Evolutionary conservation across 1,140 invertebrate genomes (phyloP), one percentile per base, ranked within the genome.

Genomic region (Drosophila willistoni): DNA sequence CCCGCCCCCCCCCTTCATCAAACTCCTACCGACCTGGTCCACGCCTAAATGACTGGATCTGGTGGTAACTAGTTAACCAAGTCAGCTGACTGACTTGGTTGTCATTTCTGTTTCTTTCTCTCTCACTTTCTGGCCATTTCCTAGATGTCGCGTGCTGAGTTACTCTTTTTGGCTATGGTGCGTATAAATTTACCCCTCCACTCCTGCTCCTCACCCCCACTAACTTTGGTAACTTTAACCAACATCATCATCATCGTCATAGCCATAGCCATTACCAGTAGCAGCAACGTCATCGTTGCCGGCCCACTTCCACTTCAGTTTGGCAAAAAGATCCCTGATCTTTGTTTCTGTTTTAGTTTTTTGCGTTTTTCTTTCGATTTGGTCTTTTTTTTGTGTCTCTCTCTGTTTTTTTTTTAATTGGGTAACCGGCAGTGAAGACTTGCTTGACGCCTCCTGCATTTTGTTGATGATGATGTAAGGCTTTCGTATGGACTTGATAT

Each of bases 101-200:
- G 14, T 12, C 33, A 13, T 77, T 77, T 76, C 60, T 64, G 41
- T 64, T 70, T 77, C 41, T 77, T 42, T 70, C 70, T 59, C 75
- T 64, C 51, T 62, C 9, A 10, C 34, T 44, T 19, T 57, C 57
- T 64, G 76, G 42, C 64, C 80, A 89, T 87, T 87, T 87, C 83
- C 83, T 87, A 79, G 69, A 89, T 89, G 84, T 89, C 83, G 84
- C 83, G 84, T 87, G 83, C 82, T 74, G 77, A 41, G 73, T 44
- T 54, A 17, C 42, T 44, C 39, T 29, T 64, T 42, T 33, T 55
- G 59, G 64, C 55, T 64, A 59, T 73, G 60, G 65, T 77, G 66
- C 71, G 65, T 73, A 61, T 29, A 33, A 42, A 25, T 36, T 22
- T 22, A 13, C 12, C 44, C 10, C 9, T n/a, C 44, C 44, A 3